Evolutionary conservation across 2,113 vertebrate species (phyloP).

Genomic region (Dissostichus mawsoni): DNA sequence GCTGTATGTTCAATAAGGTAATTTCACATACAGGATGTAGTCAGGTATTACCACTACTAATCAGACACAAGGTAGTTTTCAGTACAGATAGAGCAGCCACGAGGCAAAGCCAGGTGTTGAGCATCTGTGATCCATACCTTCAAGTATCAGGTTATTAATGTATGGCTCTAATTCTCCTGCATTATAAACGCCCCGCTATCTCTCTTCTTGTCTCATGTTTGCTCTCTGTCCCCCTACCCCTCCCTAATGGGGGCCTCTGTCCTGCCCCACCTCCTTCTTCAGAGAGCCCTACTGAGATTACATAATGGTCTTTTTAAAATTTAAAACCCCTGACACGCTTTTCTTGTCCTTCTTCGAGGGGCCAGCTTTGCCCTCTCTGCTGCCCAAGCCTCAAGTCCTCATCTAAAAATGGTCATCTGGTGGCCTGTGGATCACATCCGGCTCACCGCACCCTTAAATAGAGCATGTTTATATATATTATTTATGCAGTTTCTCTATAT

Average conservation of each 20-base stretch:
- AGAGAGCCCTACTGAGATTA: slow-evolving; percentile 68
- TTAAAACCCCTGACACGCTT: slow-evolving; percentile 73
- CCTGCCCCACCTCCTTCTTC: slow-evolving; percentile 7
- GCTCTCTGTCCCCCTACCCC: background rate
- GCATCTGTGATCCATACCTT: slow-evolving; percentile 30
- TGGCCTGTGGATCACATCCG: slow-evolving; percentile 20
- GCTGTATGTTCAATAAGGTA: slow-evolving; percentile 58
- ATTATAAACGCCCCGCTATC: slow-evolving; percentile 2
- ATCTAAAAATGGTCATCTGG: slow-evolving; percentile 44
- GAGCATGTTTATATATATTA: background rate
- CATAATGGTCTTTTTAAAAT: slow-evolving; percentile 70
- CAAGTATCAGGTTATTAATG: slow-evolving; percentile 15
- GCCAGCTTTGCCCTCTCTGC: slow-evolving; percentile 40
- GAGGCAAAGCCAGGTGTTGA: slow-evolving; percentile 56
- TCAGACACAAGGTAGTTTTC: slow-evolving; percentile 33
- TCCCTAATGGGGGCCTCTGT: slow-evolving; percentile 14
- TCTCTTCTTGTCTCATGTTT: slow-evolving; percentile 12
- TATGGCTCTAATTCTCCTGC: background rate
- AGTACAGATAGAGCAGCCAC: background rate
- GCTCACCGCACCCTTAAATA: slow-evolving; percentile 27
- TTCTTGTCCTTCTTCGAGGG: slow-evolving; percentile 53
- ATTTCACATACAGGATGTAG: slow-evolving; percentile 31
- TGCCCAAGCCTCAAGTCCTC: slow-evolving; percentile 26
- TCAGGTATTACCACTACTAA: slow-evolving; percentile 33
- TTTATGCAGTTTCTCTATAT: background rate